A percentile compares a stretch with the other conserved stretches of the same genome.
These are phyloP conservation scores for Labroides dimidiatus DNA, from an alignment of 2,797 vertebrate genomes.

Conservation along the genomic window DNA sequence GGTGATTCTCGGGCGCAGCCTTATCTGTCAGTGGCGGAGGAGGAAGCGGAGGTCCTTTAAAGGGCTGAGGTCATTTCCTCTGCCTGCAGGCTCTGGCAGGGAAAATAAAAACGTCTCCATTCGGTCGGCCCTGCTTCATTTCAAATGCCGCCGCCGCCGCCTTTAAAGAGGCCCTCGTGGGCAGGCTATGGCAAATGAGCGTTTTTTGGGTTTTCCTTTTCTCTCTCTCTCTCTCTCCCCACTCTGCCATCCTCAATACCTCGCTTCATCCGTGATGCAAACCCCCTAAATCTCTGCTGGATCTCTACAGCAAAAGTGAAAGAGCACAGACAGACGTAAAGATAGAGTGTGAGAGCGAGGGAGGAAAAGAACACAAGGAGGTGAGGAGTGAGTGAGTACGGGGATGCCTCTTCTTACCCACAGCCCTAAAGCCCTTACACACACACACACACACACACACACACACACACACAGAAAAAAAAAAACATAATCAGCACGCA, in stretches of 20 bases:
- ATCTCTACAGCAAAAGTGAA: slow-evolving; percentile 58
- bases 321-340: slow-evolving; percentile 40
- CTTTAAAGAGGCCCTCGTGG: slow-evolving; percentile 82
- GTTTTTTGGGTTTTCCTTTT: slow-evolving; percentile 71
- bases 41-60: slow-evolving; percentile 90
- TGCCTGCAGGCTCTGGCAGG: slow-evolving; percentile 84
- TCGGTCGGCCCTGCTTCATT: slow-evolving; percentile 85
- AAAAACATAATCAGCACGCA: no score
- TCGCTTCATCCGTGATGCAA: slow-evolving; percentile 53
- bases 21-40: slow-evolving; percentile 82
- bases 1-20: slow-evolving; percentile 77
- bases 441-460: no score
- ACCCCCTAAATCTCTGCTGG: slow-evolving; percentile 52
- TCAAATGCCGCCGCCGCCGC: slow-evolving; percentile 80
- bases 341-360: slow-evolving; percentile 29
- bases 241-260: slow-evolving; percentile 50
- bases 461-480: no score
- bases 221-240: slow-evolving; percentile 39
- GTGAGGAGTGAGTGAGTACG: slow-evolving; percentile 25
- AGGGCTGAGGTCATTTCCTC: slow-evolving; percentile 90
- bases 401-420: slow-evolving; percentile 62
- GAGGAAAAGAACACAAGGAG: slow-evolving; percentile 32
- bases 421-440: slow-evolving; percentile 67
- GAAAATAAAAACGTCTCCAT: slow-evolving; percentile 84
- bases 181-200: slow-evolving; percentile 80